These are phyloP conservation scores for Oryzias melastigma DNA, from an alignment of 2,113 vertebrate species.

Conservation along the genomic window DNA sequence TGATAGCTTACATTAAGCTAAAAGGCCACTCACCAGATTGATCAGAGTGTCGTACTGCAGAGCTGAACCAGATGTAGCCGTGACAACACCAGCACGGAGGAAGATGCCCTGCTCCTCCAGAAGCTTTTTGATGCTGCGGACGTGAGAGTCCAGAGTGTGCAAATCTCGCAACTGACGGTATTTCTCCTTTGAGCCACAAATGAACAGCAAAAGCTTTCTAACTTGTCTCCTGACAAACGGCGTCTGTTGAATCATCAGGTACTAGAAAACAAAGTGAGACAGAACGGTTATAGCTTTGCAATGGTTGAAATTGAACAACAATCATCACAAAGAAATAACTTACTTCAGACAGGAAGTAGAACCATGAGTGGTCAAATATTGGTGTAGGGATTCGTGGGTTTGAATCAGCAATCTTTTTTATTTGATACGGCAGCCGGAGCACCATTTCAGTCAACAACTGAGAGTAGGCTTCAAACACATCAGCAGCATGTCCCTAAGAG, in stretches of 20 bases:
- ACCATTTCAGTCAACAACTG: constrained; percentile 99
- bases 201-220: constrained; percentile 94
- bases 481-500: constrained; percentile 91
- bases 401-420: constrained; percentile 97
- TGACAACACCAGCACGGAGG: constrained; percentile 90
- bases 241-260: constrained; percentile 98
- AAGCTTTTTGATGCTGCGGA: constrained; percentile 93
- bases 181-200: constrained; percentile 98
- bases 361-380: constrained; percentile 98
- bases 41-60: constrained; percentile 96
- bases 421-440: constrained; percentile 94
- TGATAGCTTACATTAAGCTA: not conserved
- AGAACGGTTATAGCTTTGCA: too few relatives aligned
- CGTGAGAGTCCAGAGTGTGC: constrained; percentile 93
- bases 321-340: not conserved
- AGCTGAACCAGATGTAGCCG: constrained; percentile 92
- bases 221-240: constrained; percentile 96
- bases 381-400: constrained; percentile 94
- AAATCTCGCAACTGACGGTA: constrained; percentile 96
- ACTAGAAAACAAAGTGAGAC: constrained; percentile 69
- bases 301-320: too few relatives aligned
- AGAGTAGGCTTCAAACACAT: constrained; percentile 98
- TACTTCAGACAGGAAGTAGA: constrained; percentile 97
- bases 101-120: constrained; percentile 97
- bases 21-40: constrained; percentile 83